These are phyloP conservation scores for Aurelia sp. DNA, from an alignment of 30 jellyfish, hydroid and myxozoan species.

Conservation along the genomic window DNA sequence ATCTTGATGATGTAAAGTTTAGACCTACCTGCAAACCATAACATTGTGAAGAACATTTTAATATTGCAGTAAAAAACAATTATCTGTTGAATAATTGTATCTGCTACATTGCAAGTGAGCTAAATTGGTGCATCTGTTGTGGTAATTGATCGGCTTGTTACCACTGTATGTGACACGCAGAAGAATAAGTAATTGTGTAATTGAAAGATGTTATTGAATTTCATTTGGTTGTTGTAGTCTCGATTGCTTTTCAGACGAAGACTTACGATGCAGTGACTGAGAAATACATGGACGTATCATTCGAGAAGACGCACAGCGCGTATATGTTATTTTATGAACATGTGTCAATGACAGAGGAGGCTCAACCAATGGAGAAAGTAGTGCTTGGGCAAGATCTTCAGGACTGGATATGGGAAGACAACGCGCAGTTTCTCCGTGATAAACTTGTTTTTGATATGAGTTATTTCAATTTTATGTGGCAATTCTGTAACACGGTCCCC, in stretches of 20 bases:
- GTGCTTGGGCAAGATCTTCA: slow-evolving; percentile 72
- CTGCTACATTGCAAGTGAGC: no score
- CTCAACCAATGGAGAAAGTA: slow-evolving; percentile 51
- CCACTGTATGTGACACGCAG: no score
- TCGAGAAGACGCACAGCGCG: slow-evolving; percentile 98
- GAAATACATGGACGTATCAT: slow-evolving; percentile 95
- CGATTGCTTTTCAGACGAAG: slow-evolving; percentile 64
- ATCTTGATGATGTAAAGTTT: no score
- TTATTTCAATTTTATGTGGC: slow-evolving; percentile 94
- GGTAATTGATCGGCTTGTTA: no score
- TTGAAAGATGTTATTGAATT: no score
- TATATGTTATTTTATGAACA: slow-evolving; percentile 95
- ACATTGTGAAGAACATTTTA: no score
- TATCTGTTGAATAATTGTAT: no score
- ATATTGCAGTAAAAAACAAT: no score
- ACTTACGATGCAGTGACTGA: slow-evolving; percentile 97
- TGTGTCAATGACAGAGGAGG: slow-evolving; percentile 62
- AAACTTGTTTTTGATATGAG: slow-evolving; percentile 86
- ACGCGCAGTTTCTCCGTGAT: slow-evolving; percentile 82
- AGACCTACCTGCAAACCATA: no score
- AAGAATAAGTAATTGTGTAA: no score
- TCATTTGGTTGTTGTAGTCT: not conserved
- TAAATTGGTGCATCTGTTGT: no score
- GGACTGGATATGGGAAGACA: slow-evolving; percentile 88
- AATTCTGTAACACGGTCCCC: slow-evolving; percentile 87